Percentiles rank a stretch among this genome's conserved stretches.
phyloP scores from a whole-genome alignment of 2,797 vertebrate species.

The Microcaecilia unicolor region DNA sequence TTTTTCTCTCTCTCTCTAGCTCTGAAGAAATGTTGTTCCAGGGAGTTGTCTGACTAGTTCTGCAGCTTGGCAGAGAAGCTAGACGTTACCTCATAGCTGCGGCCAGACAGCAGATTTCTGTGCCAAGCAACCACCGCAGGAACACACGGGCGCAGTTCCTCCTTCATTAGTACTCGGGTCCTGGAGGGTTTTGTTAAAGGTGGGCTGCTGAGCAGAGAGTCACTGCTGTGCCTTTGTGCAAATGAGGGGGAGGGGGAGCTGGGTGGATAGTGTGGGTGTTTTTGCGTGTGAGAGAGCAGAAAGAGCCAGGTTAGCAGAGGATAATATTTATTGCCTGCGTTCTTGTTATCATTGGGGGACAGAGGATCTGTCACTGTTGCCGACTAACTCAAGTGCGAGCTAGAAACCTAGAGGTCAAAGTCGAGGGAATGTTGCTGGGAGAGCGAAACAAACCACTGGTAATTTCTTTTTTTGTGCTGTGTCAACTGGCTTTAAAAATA shows the following conservation, averaged over 20 bases:
- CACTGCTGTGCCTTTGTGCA: constrained; percentile 34
- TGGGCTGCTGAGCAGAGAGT: constrained; percentile 41
- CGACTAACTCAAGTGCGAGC: constrained; percentile 14
- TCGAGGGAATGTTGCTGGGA: too few species aligned
- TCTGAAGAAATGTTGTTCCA: constrained; percentile 47
- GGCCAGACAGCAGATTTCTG: constrained; percentile 58
- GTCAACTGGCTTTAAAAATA: too few species aligned
- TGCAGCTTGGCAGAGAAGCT: constrained; percentile 64
- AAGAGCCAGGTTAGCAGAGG: constrained; percentile 9
- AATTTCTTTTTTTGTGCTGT: too few species aligned
- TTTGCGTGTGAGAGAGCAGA: not conserved
- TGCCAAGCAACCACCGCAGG: constrained; percentile 55
- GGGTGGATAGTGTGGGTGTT: not conserved
- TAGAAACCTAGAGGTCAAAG: too few species aligned
- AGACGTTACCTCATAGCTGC: constrained; percentile 69
- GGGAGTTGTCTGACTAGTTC: constrained; percentile 62
- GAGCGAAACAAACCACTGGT: too few species aligned
- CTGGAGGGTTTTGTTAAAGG: constrained; percentile 44
- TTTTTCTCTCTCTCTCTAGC: constrained; percentile 30
- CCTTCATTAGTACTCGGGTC: constrained; percentile 49
- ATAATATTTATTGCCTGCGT: constrained; percentile 10
- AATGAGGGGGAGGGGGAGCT: constrained; percentile 14
- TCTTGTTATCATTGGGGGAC: constrained; percentile 27
- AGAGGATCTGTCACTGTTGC: constrained; percentile 12
- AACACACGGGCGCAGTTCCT: constrained; percentile 41